These are phyloP conservation scores for Chaenocephalus aceratus DNA, from an alignment of 2,113 vertebrate species.

Conservation along the genomic window DNA sequence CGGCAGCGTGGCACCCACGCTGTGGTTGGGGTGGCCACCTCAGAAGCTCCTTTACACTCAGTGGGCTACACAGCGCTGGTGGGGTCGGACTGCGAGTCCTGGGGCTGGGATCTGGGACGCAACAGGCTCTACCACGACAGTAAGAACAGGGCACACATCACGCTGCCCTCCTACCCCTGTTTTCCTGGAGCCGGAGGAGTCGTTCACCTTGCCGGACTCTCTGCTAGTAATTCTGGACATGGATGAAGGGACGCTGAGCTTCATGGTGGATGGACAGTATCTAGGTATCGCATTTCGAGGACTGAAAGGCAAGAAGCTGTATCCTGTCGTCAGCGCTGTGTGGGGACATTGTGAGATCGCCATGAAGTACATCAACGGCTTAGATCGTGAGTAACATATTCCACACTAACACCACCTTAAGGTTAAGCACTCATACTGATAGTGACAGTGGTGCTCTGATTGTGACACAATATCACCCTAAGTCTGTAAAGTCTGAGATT, in stretches of 20 bases:
- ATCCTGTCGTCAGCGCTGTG: conserved; percentile 96
- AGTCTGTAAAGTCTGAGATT: conserved; percentile 25
- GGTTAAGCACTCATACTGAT: neutral
- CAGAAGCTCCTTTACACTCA: conserved; percentile 91
- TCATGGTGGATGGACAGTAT: conserved; percentile 96
- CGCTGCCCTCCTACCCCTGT: conserved; percentile 89
- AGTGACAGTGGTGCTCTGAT: neutral
- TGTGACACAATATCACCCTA: neutral
- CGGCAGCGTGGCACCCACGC: conserved; percentile 95
- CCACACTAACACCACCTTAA: conserved; percentile 2
- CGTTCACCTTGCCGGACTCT: conserved; percentile 93
- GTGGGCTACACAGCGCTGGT: conserved; percentile 96
- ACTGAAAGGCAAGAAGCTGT: conserved; percentile 96
- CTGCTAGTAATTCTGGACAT: conserved; percentile 97
- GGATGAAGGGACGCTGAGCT: conserved; percentile 98
- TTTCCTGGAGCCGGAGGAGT: conserved; percentile 95
- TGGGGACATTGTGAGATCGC: conserved; percentile 99
- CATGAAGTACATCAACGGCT: conserved; percentile 97
- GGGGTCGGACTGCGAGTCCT: conserved; percentile 93
- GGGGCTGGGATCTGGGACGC: conserved; percentile 98
- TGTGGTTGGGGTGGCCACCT: conserved; percentile 92
- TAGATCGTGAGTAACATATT: conserved; percentile 91
- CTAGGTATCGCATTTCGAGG: conserved; percentile 97
- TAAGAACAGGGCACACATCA: conserved; percentile 91
- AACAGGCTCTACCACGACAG: conserved; percentile 96